phyloP scores from a whole-genome alignment of 2,888 invertebrate species.

The Chironomus tentans region DNA sequence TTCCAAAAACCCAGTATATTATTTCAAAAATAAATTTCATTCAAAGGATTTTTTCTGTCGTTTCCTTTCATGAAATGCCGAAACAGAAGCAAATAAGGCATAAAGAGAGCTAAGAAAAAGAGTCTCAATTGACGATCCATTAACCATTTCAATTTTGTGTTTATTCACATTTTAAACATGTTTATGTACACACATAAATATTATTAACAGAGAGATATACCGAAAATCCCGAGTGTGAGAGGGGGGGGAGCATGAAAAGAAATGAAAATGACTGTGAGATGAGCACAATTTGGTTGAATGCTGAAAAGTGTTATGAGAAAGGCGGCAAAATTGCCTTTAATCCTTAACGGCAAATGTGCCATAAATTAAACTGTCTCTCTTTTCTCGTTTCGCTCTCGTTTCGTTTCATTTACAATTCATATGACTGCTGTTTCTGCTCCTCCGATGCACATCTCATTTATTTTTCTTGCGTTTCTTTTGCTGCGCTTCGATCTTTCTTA shows the following conservation, averaged over 20 bases:
- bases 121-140: neutral
- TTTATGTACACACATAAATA: neutral
- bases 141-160: neutral
- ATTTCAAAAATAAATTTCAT: no score
- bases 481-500: no score
- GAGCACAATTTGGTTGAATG: neutral
- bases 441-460: neutral
- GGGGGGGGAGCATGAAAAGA: neutral
- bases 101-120: neutral
- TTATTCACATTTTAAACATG: conserved; percentile 5
- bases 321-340: conserved; percentile 21
- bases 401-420: neutral
- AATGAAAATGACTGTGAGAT: neutral
- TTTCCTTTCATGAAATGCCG: neutral
- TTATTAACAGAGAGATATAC: no score
- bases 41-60: neutral
- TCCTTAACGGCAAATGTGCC: conserved; percentile 20
- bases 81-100: neutral
- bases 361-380: conserved; percentile 19
- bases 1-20: neutral
- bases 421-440: neutral
- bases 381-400: neutral
- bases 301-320: conserved; percentile 19
- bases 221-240: no score
- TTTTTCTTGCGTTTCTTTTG: neutral